Evolutionary conservation across 2,888 invertebrate species (phyloP), one percentile per base, ranked within the genome.

Genomic region (Latheticus oryzae): DNA sequence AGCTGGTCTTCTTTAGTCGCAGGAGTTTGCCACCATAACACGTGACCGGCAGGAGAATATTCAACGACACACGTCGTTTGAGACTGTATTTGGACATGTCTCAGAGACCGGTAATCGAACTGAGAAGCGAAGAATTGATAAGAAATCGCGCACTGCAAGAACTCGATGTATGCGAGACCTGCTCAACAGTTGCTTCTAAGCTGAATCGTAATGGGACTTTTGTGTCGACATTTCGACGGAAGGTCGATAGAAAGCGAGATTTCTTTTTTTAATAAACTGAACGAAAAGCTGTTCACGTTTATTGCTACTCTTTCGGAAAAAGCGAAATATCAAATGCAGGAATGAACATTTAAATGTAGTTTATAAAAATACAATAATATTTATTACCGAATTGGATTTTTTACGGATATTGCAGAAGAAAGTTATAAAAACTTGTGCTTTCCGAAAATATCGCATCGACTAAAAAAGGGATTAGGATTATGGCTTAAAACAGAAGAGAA

Each of bases 11-110:
- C 21, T 15, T 32, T 15, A 30, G 12, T 28, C 17, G 37, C 35
- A 8, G 7, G 8, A 35, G 50, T 28, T 45, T 30, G 32, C 45
- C 45, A 45, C 24, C 19, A 32, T 23, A 30, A 52, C 52, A 52
- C 42, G 52, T 52, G 52, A 52, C 30, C 40, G 13, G 52, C 52
- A 52, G 40, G 24, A 50, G 50, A 37, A 43, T 53, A 53, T 53
- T 53, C 53, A 42, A 28, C 50, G 43, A 53, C 53, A 53, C 53
- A 53, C 53, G 53, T 53, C 53, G 42, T 12, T 47, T 23, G 28
- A 45, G 11, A 38, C 68, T 68, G 52, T 68, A 68, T 68, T 68
- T 66, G 68, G 68, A 66, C 68, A 68, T 68, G 68, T 68, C 65
- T 60, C 58, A 42, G 58, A 45, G 57, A 61, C 51, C 55, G 47